phyloP scores from a whole-genome alignment of 2,113 vertebrate genomes.

The Hiodon alosoides region DNA sequence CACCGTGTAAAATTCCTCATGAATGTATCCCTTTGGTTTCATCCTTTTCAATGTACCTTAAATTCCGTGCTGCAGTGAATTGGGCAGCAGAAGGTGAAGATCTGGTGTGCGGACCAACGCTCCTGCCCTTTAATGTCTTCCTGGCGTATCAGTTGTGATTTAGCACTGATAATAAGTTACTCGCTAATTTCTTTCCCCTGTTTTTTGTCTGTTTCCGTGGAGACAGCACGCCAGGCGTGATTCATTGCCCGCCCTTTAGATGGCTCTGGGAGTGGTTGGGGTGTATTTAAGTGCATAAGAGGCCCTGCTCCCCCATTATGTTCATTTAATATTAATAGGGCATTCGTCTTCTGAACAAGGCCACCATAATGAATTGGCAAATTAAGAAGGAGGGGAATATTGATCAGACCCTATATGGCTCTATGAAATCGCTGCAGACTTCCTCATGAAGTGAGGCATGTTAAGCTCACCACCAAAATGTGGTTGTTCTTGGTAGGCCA shows the following conservation, averaged over 20 bases:
- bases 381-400: constrained; percentile 55
- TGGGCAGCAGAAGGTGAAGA: constrained; percentile 29
- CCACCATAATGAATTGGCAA: constrained; percentile 59
- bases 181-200: constrained; percentile 23
- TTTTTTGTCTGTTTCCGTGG: constrained; percentile 20
- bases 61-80: constrained; percentile 5
- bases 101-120: neutral
- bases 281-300: constrained; percentile 32
- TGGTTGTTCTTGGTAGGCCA: too few species aligned
- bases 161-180: constrained; percentile 41
- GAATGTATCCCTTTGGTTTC: too few species aligned
- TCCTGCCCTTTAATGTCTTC: neutral
- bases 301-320: constrained; percentile 48
- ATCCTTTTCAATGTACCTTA: too few species aligned
- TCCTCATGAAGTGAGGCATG: constrained; percentile 7
- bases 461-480: neutral
- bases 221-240: constrained; percentile 25
- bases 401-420: constrained; percentile 52
- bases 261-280: constrained; percentile 32
- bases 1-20: too few species aligned
- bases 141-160: constrained; percentile 27
- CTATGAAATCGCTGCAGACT: constrained; percentile 41
- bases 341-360: constrained; percentile 54
- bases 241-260: constrained; percentile 23
- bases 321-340: constrained; percentile 65